Percentiles rank a stretch among this genome's conserved stretches.
Conservation (phyloP, 2,797 vertebrate genomes). For the Smutsia gigantea region DNA sequence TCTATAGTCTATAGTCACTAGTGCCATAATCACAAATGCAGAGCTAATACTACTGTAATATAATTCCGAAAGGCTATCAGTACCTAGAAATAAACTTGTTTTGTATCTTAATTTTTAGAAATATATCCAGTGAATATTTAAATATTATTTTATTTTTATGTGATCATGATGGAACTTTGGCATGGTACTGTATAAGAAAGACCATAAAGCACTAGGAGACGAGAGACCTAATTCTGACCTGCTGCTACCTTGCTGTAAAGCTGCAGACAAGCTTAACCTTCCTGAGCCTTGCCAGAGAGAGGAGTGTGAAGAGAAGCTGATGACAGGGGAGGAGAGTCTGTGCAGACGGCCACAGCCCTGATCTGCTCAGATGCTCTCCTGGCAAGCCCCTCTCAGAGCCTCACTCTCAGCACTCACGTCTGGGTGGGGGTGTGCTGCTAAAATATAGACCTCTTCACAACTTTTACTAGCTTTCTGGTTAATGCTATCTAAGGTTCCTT, state of each 20-base stretch:
- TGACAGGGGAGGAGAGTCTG: not conserved
- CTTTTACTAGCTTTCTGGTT: not conserved
- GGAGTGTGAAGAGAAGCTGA: not conserved
- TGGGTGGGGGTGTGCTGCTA: not conserved
- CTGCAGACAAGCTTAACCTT: not conserved
- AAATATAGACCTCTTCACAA: not conserved
- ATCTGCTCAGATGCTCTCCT: not conserved
- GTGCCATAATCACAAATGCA: not conserved
- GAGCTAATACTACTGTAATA: not conserved
- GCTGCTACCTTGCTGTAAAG: not conserved
- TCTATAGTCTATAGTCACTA: not conserved
- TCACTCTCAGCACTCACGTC: not conserved
- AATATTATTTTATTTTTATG: not conserved
- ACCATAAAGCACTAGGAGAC: not conserved
- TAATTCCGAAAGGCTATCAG: not conserved
- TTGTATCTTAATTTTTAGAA: conserved; percentile 15
- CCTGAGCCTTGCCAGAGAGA: not conserved
- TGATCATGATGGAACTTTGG: not conserved
- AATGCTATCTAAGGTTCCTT: not conserved
- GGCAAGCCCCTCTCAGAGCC: not conserved
- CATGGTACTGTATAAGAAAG: not conserved
- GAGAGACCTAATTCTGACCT: not conserved
- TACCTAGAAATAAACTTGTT: not conserved
- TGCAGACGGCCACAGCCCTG: no score
- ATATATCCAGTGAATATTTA: not conserved